Evolutionary conservation across 2,113 vertebrate species (phyloP), one percentile per base, ranked within the genome.

Genomic region (Oncorhynchus nerka): DNA sequence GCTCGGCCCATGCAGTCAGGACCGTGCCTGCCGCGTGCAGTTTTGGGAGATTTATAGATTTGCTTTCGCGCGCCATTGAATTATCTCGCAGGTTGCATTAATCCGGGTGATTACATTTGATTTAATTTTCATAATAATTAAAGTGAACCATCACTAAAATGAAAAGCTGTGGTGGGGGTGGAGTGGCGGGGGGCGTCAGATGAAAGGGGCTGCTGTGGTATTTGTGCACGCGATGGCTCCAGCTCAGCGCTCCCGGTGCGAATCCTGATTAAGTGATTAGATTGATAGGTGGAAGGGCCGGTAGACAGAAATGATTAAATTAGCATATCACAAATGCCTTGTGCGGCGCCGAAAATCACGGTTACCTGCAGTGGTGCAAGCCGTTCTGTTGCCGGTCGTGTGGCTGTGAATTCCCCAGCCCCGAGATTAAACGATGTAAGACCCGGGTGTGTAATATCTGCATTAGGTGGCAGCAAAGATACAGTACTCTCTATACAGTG

Each of bases 381-480:
- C 22, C 73, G 19, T 26, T 67, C 15, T 48, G 34, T 24, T 34
- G 84, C 79, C 67, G 2, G 16, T 32, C 32, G 19, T 19, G 5
- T 55, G 75, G 84, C 82, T 86, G 84, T 88, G 80, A 83, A 86
- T 83, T 77, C 80, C 83, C 79, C 78, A 82, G 74, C 55, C 69
- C 76, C 62, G 79, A 80, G 83, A 88, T 89, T 87, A 89, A 85
- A 77, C 71, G 84, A 81, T 83, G 85, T 64, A 26, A 62, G 26
- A 49, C 64, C 16, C 74, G 57, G 73, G 83, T 70, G 49, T 86
- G 87, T 83, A 85, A 82, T 89, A 79, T 88, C 89, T 92, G 91
- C 93, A 89, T 93, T 94, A 94, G 93, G 93, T 93, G 93, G 93
- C 93, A 94, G 93, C 92, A 94, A 92, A 94, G 93, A 92, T 91